Evolutionary conservation across 1,140 invertebrate genomes (phyloP), one percentile per base, ranked within the genome.

Genomic region (Papilio polyxenes): DNA sequence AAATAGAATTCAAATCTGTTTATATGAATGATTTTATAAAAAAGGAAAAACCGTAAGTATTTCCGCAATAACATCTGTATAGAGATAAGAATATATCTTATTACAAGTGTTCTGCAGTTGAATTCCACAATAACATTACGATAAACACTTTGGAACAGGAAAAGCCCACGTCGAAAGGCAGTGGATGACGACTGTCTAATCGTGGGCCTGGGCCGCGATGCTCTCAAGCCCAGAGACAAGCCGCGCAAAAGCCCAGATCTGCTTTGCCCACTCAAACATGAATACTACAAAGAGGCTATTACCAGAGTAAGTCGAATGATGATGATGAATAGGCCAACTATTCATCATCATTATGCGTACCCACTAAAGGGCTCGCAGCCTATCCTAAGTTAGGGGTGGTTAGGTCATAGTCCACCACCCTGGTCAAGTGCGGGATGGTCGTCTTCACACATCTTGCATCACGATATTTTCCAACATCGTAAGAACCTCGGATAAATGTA

Each of bases 211-310:
- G 88, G 87, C 17, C 87, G 93, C 0, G 91, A 93, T 80, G 72
- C 88, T 2, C 83, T 94, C 10, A 92, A 90, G 62, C 83, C 88
- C 0, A 88, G 79, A 51, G 89, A 90, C 0, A 81, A 62, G 0
- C 87, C 87, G 0, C 83, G 87, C 0, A 86, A 82, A 13, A 80
- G 81, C 37, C 89, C 91, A 0, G 92, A 94, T 56, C 82, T 92
- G 0, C 88, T 94, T 11, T 94, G 93, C 75, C 91, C 91, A 6
- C 56, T 91, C 6, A 75, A 87, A 6, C 87, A 87, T 40, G 93
- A 94, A 74, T 93, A 88, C 69, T 94, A 94, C 80, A 93, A 93
- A 83, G 77, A 91, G 0, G 91, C 91, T 37, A 88, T 94, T 10
- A 82, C 89, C 51, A 83, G 93, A 82, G 93, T 94, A 88, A 82